Conservation (phyloP, 2,113 vertebrate species). For the Microtus ochrogaster region DNA sequence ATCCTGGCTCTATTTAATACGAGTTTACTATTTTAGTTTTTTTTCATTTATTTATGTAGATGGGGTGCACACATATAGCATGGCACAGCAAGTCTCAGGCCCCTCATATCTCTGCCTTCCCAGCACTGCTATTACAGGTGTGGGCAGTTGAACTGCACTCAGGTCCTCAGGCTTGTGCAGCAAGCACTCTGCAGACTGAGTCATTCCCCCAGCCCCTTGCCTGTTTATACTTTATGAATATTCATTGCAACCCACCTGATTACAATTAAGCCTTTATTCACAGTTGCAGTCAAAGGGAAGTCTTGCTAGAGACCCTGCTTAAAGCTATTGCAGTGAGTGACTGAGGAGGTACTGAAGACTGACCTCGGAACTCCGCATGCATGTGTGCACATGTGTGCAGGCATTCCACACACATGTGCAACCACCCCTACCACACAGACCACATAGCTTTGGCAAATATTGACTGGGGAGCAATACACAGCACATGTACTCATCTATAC, state of each 20-base stretch:
- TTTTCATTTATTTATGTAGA: background rate
- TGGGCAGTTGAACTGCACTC: no score
- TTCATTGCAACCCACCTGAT: background rate
- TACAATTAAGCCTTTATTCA: background rate
- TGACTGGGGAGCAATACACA: background rate
- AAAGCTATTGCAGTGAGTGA: background rate
- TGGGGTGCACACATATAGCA: no score
- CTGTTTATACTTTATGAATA: background rate
- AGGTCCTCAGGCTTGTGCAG: no score
- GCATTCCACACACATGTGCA: background rate
- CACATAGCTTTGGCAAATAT: background rate
- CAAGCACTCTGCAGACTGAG: background rate
- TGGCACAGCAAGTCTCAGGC: background rate
- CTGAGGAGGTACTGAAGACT: background rate
- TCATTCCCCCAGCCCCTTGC: background rate
- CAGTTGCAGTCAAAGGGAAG: background rate
- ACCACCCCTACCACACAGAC: background rate
- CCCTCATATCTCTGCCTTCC: background rate
- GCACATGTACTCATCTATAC: background rate
- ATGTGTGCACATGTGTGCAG: background rate
- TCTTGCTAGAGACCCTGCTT: background rate
- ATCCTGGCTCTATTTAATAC: background rate
- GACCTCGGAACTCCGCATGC: background rate
- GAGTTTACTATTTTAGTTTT: background rate
- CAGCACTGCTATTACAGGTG: background rate